These are phyloP conservation scores for Myanophis thanlyinensis DNA, from an alignment of 2,113 vertebrate species.

Conservation along the genomic window DNA sequence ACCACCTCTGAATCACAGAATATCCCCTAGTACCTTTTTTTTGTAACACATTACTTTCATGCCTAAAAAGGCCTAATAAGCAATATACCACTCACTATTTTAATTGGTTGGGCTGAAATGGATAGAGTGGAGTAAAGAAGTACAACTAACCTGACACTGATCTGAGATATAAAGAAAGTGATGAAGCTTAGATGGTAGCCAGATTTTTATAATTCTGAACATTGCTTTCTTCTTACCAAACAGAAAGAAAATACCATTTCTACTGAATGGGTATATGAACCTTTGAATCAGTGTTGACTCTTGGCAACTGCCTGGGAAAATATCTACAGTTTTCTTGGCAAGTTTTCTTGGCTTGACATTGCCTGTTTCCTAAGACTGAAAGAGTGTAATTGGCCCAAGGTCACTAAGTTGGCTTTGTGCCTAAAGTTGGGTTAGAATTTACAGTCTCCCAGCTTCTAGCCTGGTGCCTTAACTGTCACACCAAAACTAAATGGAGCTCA, in stretches of 20 bases:
- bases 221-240: background rate
- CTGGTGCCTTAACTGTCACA: background rate
- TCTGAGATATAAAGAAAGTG: background rate
- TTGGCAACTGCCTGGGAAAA: background rate
- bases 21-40: slow-evolving; percentile 1
- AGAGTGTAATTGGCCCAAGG: background rate
- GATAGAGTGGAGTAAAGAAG: background rate
- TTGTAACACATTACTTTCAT: background rate
- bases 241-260: background rate
- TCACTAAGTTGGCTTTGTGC: background rate
- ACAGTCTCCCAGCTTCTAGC: background rate
- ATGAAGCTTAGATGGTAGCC: background rate
- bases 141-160: background rate
- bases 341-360: background rate
- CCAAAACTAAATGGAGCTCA: background rate
- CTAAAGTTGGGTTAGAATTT: background rate
- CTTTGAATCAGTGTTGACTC: background rate
- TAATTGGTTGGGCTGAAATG: background rate
- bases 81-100: background rate
- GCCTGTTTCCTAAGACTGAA: background rate
- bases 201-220: background rate
- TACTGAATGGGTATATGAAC: background rate
- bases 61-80: slow-evolving; percentile 11
- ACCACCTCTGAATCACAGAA: background rate
- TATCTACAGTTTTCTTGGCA: background rate